A percentile compares a stretch with the other conserved stretches of the same genome.
These are phyloP conservation scores for Diarsia dahlii DNA, from an alignment of 2,888 invertebrate genomes.

Conservation along the genomic window DNA sequence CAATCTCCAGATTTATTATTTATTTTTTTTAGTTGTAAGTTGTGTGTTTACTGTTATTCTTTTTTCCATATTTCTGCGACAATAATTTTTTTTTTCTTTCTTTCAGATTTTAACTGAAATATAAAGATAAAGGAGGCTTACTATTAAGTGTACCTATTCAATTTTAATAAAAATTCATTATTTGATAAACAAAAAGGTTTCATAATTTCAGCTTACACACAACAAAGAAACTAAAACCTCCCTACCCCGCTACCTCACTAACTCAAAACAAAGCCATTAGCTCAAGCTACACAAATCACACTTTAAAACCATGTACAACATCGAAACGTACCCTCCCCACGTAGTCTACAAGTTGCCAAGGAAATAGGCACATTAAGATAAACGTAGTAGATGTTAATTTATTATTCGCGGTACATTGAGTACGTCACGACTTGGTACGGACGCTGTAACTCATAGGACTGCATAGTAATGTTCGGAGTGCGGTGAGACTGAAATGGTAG, in stretches of 20 bases:
- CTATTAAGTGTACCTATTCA: no score
- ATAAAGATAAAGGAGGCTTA: no score
- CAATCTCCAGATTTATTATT: no score
- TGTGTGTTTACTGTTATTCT: no score
- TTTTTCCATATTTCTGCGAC: no score
- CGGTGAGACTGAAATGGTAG: not conserved
- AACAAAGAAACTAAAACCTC: not conserved
- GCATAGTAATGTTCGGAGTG: slow-evolving; percentile 74
- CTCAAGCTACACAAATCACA: slow-evolving; percentile 47
- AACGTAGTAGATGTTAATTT: slow-evolving; percentile 83
- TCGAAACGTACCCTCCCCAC: slow-evolving; percentile 48
- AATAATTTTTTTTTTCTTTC: no score
- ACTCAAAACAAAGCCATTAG: slow-evolving; percentile 44
- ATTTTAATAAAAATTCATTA: no score
- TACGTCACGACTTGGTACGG: slow-evolving; percentile 71
- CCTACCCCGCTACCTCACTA: not conserved
- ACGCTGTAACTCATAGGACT: slow-evolving; percentile 75
- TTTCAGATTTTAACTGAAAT: no score
- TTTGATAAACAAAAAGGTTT: not conserved
- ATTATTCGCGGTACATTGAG: slow-evolving; percentile 86
- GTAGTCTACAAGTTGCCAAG: slow-evolving; percentile 70
- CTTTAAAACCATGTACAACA: slow-evolving; percentile 54
- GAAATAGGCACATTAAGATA: slow-evolving; percentile 84
- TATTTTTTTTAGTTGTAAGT: no score
- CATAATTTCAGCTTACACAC: no score